Conservation (phyloP, 2,888 invertebrate species). For the Rhingia rostrata region DNA sequence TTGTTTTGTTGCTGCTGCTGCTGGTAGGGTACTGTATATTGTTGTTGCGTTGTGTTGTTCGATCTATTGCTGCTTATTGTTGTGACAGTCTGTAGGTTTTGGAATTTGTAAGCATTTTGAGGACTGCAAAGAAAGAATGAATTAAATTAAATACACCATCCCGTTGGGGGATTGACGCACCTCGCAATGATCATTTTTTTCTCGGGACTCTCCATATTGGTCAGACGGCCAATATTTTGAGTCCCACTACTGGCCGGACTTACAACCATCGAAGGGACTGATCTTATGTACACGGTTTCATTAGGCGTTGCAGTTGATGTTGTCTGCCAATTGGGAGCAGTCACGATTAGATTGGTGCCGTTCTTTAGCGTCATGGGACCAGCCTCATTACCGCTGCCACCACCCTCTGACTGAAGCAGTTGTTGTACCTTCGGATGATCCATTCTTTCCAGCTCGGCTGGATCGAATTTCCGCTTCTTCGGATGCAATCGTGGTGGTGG, state of each 20-base stretch:
- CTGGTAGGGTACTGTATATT: slow-evolving; percentile 80
- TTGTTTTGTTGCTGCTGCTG: slow-evolving; percentile 84
- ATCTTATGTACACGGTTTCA: slow-evolving; percentile 77
- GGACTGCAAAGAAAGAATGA: slow-evolving; percentile 71
- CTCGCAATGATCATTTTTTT: slow-evolving; percentile 79
- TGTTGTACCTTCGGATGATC: slow-evolving; percentile 77
- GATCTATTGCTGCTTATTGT: slow-evolving; percentile 75
- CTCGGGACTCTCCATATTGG: slow-evolving; percentile 77
- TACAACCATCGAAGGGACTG: slow-evolving; percentile 75
- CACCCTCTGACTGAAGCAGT: slow-evolving; percentile 70
- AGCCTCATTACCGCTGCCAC: slow-evolving; percentile 33
- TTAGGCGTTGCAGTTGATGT: slow-evolving; percentile 58
- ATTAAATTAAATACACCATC: slow-evolving; percentile 2
- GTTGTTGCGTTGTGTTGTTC: slow-evolving; percentile 72
- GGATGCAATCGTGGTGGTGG: slow-evolving; percentile 89
- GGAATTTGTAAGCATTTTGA: slow-evolving; percentile 78
- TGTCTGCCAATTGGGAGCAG: slow-evolving; percentile 69
- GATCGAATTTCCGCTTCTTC: slow-evolving; percentile 89
- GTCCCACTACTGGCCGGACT: slow-evolving; percentile 76
- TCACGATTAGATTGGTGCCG: slow-evolving; percentile 78
- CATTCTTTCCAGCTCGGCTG: slow-evolving; percentile 82
- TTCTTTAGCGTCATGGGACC: slow-evolving; percentile 76
- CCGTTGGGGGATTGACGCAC: slow-evolving; percentile 58
- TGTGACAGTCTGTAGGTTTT: slow-evolving; percentile 76
- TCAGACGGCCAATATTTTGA: slow-evolving; percentile 76